Conservation (phyloP, 2,888 invertebrate species). For the Pemphredon lugubris region DNA sequence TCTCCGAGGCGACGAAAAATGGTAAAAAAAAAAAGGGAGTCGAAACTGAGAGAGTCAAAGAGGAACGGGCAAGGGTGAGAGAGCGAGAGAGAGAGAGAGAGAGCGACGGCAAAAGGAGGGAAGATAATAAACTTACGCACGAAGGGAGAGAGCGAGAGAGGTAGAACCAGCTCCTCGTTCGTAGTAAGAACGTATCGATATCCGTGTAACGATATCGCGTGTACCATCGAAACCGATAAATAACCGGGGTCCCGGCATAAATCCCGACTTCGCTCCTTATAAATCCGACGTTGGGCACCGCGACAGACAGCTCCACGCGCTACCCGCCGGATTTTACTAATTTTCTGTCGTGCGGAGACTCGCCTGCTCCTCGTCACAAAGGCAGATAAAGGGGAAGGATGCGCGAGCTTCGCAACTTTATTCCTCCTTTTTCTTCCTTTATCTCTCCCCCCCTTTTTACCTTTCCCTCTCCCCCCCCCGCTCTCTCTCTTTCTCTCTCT, state of each 20-base stretch:
- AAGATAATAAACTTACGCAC: too few relatives aligned
- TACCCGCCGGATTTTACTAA: slow-evolving; percentile 78
- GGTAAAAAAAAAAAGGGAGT: slow-evolving; percentile 4
- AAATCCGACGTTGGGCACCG: slow-evolving; percentile 74
- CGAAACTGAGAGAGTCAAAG: background rate
- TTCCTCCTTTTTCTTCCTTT: slow-evolving; percentile 38
- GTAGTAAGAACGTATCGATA: slow-evolving; percentile 75
- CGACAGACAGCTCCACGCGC: slow-evolving; percentile 76
- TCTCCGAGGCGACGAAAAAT: slow-evolving; percentile 1
- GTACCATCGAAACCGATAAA: slow-evolving; percentile 80
- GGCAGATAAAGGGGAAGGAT: slow-evolving; percentile 65
- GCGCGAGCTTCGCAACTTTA: slow-evolving; percentile 54
- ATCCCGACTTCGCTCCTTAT: slow-evolving; percentile 79
- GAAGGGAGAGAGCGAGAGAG: slow-evolving; percentile 1
- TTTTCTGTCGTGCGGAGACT: slow-evolving; percentile 75
- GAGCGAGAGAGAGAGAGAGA: slow-evolving; percentile 11
- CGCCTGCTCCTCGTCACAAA: slow-evolving; percentile 66
- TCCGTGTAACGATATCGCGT: slow-evolving; percentile 79
- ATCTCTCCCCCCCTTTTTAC: slow-evolving; percentile 20
- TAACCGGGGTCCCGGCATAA: slow-evolving; percentile 76
- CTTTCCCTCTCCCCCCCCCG: slow-evolving; percentile 26
- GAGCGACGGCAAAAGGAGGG: background rate
- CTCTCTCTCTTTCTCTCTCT: slow-evolving; percentile 20
- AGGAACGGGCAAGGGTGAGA: background rate
- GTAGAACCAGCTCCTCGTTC: slow-evolving; percentile 23